Evolutionary conservation across 2,113 vertebrate genomes (phyloP), one percentile per base, ranked within the genome.

Genomic region (Gasterosteus aculeatus): DNA sequence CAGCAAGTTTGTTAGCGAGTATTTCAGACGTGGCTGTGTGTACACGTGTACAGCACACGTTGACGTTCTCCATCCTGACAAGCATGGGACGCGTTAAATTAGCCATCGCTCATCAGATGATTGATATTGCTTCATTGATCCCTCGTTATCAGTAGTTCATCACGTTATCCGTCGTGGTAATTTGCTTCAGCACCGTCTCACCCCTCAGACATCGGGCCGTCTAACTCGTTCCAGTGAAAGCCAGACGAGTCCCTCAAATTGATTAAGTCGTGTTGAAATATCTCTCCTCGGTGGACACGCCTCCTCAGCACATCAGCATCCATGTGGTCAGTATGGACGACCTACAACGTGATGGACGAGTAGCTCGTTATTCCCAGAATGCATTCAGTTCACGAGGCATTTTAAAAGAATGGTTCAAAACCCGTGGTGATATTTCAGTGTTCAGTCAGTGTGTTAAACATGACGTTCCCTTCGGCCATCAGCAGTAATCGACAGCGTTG

Each of bases 41-140:
- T 49, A 69, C 72, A 71, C 75, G 31, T 65, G 22, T 26, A 26
- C 64, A 42, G 53, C 66, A 14, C 67, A 58, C 75, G 77, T 80
- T 89, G 87, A 90, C 62, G 87, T 82, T 83, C 82, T 80, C 44
- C 67, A 38, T 83, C 69, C 47, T 77, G 88, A 90, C 91, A 86
- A 63, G 83, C 88, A 73, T 90, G 84, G 68, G 75, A 83, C 51
- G 80, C 84, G 63, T 70, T 70, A 81, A 83, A 89, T 85, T 71
- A 83, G 71, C 82, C 80, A 82, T 84, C 64, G 79, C 78, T 75
- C 76, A 22, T 63, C 77, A 76, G 68, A 38, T 80, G 71, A 85
- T 91, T 85, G 82, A 88, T 63, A 60, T 62, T 22, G 68, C 75
- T 81, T 65, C 69, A 70, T 76, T 82, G 69, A 72, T 72, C 71